Percentiles rank a stretch among this genome's conserved stretches.
These are phyloP conservation scores for Crypturellus undulatus DNA, from an alignment of 2,113 vertebrate species.

Conservation along the genomic window DNA sequence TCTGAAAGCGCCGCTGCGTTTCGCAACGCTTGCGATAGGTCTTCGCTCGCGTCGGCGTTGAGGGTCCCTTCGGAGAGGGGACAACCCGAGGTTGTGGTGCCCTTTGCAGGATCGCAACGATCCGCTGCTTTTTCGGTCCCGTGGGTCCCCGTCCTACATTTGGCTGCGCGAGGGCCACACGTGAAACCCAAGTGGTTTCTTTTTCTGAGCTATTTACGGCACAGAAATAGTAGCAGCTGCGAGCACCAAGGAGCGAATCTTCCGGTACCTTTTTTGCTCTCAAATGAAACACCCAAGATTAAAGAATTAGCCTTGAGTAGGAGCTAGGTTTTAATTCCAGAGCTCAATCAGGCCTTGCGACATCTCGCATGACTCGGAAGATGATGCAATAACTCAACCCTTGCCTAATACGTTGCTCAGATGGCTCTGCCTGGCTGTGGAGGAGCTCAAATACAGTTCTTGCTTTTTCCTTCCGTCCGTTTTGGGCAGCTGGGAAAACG, in stretches of 20 bases:
- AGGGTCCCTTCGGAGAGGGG: not conserved
- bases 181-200: not conserved
- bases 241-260: not conserved
- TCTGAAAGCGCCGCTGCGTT: not conserved
- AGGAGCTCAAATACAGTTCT: not conserved
- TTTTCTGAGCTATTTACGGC: not conserved
- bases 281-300: not conserved
- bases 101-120: not conserved
- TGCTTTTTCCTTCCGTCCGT: not conserved
- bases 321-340: not conserved
- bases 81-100: not conserved
- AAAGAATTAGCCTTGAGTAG: not conserved
- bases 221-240: not conserved
- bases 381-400: not conserved
- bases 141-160: not conserved
- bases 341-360: not conserved
- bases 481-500: not conserved
- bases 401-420: not conserved
- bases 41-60: not conserved
- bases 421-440: not conserved
- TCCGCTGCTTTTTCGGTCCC: not conserved
- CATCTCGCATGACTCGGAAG: not conserved
- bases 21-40: not conserved
- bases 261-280: not conserved
- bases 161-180: rapidly evolving